These are phyloP conservation scores for Diogma glabrata DNA, from an alignment of 2,888 invertebrate species.

Conservation along the genomic window DNA sequence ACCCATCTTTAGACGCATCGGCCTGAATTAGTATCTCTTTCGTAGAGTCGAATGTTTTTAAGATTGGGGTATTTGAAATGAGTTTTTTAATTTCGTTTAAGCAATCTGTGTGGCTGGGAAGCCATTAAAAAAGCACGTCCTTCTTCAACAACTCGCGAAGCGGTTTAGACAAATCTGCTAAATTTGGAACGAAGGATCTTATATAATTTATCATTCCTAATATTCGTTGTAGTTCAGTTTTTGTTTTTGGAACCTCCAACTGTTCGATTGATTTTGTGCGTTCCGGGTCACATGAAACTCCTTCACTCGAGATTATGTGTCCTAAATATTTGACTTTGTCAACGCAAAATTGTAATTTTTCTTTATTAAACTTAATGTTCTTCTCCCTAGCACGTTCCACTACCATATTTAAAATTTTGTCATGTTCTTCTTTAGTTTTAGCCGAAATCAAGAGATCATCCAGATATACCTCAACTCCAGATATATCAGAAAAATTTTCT, in stretches of 20 bases:
- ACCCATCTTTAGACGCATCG: slow-evolving; percentile 15
- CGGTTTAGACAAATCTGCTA: slow-evolving; percentile 16
- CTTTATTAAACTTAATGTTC: slow-evolving; percentile 13
- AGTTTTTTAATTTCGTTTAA: slow-evolving; percentile 15
- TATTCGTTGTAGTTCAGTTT: slow-evolving; percentile 17
- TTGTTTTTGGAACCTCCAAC: slow-evolving; percentile 16
- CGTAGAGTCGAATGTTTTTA: slow-evolving; percentile 14
- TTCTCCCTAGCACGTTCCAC: not conserved
- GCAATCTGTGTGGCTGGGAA: slow-evolving; percentile 14
- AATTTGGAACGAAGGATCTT: slow-evolving; percentile 18
- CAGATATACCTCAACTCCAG: slow-evolving; percentile 9
- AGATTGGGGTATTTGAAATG: slow-evolving; percentile 14
- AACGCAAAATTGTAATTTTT: slow-evolving; percentile 13
- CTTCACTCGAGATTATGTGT: slow-evolving; percentile 14
- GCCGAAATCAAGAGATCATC: slow-evolving; percentile 10
- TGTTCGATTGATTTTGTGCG: slow-evolving; percentile 14
- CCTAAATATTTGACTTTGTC: slow-evolving; percentile 15
- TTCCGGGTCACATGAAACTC: slow-evolving; percentile 13
- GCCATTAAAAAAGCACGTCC: slow-evolving; percentile 17
- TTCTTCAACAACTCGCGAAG: slow-evolving; percentile 20
- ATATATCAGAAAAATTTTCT: slow-evolving; percentile 18
- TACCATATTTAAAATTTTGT: not conserved
- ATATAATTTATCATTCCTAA: slow-evolving; percentile 20
- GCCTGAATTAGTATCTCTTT: slow-evolving; percentile 16
- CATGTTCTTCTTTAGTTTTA: slow-evolving; percentile 6